Evolutionary conservation across 2,797 vertebrate species (phyloP).

Genomic region (Ceyx erithaca): DNA sequence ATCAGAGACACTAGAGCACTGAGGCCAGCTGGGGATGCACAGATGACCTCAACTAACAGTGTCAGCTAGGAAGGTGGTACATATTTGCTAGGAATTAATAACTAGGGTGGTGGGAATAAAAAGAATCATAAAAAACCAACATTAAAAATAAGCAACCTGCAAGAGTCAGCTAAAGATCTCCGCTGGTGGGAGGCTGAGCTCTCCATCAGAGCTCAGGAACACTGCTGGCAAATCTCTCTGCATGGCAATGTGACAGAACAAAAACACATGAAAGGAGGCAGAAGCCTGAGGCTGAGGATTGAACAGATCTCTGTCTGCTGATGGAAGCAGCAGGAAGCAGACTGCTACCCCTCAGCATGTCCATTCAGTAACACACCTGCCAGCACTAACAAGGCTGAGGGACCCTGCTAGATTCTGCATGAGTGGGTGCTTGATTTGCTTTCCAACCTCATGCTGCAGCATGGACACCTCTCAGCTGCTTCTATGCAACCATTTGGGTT

Average conservation of each 20-base stretch:
- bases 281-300: constrained; percentile 19
- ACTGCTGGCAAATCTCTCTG: neutral
- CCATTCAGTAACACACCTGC: neutral
- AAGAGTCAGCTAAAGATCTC: neutral
- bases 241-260: neutral
- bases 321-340: neutral
- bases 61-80: neutral
- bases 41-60: neutral
- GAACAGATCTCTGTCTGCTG: neutral
- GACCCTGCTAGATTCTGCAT: neutral
- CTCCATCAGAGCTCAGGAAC: neutral
- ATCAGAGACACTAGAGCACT: neutral
- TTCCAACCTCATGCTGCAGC: neutral
- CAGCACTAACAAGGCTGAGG: constrained; percentile 5
- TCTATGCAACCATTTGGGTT: neutral
- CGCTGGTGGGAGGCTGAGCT: neutral
- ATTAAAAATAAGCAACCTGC: constrained; percentile 6
- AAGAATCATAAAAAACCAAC: neutral
- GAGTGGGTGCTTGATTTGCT: neutral
- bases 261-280: neutral
- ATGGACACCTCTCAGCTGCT: neutral
- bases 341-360: neutral
- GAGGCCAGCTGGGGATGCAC: constrained; percentile 21
- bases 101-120: neutral
- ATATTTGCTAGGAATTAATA: neutral